phyloP scores from a whole-genome alignment of 2,888 invertebrate genomes.

The Lasioglossum lativentre region DNA sequence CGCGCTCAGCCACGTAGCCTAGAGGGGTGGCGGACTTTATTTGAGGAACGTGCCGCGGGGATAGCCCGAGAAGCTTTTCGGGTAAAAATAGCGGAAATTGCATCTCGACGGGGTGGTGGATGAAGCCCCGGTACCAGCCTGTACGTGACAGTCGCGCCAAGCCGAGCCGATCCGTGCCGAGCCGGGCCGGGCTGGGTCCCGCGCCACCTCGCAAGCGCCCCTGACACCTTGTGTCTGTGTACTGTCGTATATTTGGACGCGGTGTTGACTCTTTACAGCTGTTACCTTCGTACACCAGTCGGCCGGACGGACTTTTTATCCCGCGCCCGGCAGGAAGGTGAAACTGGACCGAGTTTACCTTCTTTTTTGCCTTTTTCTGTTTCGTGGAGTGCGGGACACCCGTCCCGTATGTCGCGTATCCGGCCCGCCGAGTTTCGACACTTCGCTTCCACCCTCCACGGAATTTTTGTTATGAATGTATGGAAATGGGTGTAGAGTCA shows the following conservation, averaged over 20 bases:
- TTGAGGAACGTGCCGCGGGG: constrained; percentile 83
- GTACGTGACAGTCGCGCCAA: constrained; percentile 82
- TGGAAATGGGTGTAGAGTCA: neutral
- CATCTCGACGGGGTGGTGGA: constrained; percentile 78
- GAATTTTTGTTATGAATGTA: neutral
- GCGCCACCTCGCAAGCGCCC: constrained; percentile 61
- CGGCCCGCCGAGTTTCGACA: constrained; percentile 1
- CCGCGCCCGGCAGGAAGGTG: constrained; percentile 42
- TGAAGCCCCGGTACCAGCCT: constrained; percentile 78
- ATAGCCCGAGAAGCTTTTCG: constrained; percentile 82
- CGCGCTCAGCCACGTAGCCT: constrained; percentile 38
- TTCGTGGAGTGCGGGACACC: neutral
- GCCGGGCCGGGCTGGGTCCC: neutral
- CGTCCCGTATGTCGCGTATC: neutral
- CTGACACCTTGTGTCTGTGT: constrained; percentile 77
- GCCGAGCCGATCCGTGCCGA: neutral
- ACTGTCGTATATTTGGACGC: constrained; percentile 77
- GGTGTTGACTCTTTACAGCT: constrained; percentile 81
- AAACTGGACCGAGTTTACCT: constrained; percentile 55
- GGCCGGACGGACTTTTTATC: constrained; percentile 39
- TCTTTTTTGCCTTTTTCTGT: neutral
- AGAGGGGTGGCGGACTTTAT: constrained; percentile 77
- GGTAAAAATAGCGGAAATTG: constrained; percentile 84
- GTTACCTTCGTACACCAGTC: constrained; percentile 72
- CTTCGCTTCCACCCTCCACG: neutral